A percentile compares a stretch with the other conserved stretches of the same genome.
These are phyloP conservation scores for Drepana falcataria DNA, from an alignment of 2,888 invertebrate species.

Conservation along the genomic window DNA sequence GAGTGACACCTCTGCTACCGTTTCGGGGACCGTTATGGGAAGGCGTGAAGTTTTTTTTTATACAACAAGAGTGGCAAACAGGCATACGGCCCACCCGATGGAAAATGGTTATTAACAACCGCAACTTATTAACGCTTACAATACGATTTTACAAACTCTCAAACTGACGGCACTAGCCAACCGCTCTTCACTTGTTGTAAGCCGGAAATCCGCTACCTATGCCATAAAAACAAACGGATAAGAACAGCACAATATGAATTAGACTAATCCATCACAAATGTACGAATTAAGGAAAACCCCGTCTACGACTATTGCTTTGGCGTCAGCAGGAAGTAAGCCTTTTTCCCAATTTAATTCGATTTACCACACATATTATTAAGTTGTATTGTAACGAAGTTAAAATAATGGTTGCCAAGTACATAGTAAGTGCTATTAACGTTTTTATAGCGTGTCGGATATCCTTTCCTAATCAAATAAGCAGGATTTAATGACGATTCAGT, in stretches of 20 bases:
- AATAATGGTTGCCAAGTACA: neutral
- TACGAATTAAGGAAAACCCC: constrained; percentile 43
- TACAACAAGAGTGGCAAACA: no score
- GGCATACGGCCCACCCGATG: no score
- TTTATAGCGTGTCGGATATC: neutral
- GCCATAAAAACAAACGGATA: constrained; percentile 21
- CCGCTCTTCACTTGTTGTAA: constrained; percentile 2
- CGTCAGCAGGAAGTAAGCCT: neutral
- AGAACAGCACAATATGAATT: constrained; percentile 28
- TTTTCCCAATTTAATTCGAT: neutral
- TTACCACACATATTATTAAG: neutral
- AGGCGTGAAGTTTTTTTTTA: no score
- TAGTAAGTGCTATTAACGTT: no score
- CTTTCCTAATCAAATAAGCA: neutral
- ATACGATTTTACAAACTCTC: no score
- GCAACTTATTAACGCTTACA: no score
- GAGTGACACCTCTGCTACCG: no score
- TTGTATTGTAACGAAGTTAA: neutral
- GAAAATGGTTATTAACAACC: no score
- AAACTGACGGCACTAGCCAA: neutral
- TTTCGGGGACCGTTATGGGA: no score
- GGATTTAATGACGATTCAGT: no score
- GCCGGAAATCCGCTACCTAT: constrained; percentile 45
- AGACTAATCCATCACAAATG: constrained; percentile 46
- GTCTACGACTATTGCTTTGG: constrained; percentile 11